Evolutionary conservation across 2,888 invertebrate genomes (phyloP).

Genomic region (Camptogramma bilineatum): DNA sequence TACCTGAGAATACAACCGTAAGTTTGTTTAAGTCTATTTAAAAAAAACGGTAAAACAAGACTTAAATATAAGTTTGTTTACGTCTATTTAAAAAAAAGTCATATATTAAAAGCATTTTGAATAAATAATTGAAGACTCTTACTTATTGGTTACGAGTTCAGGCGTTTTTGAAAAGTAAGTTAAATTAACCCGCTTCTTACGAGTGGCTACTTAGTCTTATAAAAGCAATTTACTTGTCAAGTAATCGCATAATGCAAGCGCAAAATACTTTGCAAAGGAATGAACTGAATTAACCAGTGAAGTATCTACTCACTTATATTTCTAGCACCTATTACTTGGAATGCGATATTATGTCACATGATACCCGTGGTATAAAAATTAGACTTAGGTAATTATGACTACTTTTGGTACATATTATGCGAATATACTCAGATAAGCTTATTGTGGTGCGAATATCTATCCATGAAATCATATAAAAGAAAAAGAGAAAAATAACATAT

Average conservation of each 20-base stretch:
- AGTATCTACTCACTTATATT: conserved; percentile 2
- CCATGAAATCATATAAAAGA: too few relatives aligned
- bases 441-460: too few relatives aligned
- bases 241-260: conserved; percentile 22
- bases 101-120: too few relatives aligned
- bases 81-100: too few relatives aligned
- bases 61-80: too few relatives aligned
- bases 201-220: not conserved
- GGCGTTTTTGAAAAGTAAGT: not conserved
- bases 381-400: too few relatives aligned
- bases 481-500: too few relatives aligned
- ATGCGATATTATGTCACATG: conserved; percentile 5
- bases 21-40: too few relatives aligned
- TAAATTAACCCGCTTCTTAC: not conserved
- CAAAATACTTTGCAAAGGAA: conserved; percentile 26
- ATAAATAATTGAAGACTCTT: not conserved
- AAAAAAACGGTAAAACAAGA: too few relatives aligned
- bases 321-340: conserved; percentile 3
- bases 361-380: not conserved
- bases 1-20: too few relatives aligned
- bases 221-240: conserved; percentile 23
- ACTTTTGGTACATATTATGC: too few relatives aligned
- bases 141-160: not conserved
- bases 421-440: too few relatives aligned
- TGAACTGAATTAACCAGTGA: conserved; percentile 20